Percentiles rank a stretch among this genome's conserved stretches.
phyloP scores from a whole-genome alignment of 2,797 vertebrate species.

The Pseudomugil tenellus region DNA sequence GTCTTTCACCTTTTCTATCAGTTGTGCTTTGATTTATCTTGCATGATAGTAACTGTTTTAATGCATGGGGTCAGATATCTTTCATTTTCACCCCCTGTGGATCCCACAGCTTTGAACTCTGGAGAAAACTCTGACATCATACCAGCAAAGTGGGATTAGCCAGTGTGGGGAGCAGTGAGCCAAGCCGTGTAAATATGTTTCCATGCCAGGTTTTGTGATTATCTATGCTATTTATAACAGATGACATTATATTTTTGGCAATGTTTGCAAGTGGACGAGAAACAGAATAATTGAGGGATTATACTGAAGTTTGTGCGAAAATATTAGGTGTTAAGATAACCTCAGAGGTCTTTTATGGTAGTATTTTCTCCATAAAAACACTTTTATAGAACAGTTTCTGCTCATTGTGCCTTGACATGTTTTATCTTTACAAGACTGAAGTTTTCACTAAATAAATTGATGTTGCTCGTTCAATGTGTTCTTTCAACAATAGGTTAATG shows the following conservation, averaged over 20 bases:
- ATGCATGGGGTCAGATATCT: neutral
- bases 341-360: no score
- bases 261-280: conserved; percentile 19
- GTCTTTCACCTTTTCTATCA: conserved; percentile 13
- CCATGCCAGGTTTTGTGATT: conserved; percentile 44
- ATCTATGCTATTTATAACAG: conserved; percentile 37
- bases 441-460: no score
- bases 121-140: conserved; percentile 38
- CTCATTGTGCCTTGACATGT: no score
- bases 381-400: no score
- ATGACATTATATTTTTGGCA: conserved; percentile 35
- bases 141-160: conserved; percentile 55
- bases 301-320: neutral
- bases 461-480: no score
- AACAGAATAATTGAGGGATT: conserved; percentile 10
- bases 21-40: conserved; percentile 2
- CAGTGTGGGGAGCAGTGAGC: conserved; percentile 17
- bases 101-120: conserved; percentile 21
- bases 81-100: neutral
- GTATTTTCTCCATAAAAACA: no score
- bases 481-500: no score
- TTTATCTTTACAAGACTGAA: no score
- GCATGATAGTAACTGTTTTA: conserved; percentile 2
- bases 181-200: conserved; percentile 26
- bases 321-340: neutral